phyloP scores from a whole-genome alignment of 2,113 vertebrate species.

The Coreoperca whiteheadi region DNA sequence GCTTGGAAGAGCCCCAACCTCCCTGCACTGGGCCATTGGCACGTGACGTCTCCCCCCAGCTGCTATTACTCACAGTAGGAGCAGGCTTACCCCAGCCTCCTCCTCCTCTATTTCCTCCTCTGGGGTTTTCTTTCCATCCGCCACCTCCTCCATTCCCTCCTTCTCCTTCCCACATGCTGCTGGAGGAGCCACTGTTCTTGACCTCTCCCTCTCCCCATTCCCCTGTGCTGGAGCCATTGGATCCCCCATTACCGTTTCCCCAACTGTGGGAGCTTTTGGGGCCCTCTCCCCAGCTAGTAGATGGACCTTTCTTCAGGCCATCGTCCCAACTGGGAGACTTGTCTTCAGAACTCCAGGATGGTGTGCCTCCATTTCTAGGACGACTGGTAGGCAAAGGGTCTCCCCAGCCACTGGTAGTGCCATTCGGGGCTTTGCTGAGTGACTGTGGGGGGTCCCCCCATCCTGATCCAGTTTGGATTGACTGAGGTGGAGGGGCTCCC shows the following conservation, averaged over 20 bases:
- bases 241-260: conserved; percentile 88
- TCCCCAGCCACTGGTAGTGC: conserved; percentile 89
- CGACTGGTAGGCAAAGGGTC: conserved; percentile 85
- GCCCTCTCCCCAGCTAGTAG: conserved; percentile 91
- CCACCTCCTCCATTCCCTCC: conserved; percentile 77
- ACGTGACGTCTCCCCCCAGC: conserved; percentile 92
- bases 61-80: conserved; percentile 74
- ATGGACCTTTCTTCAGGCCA: conserved; percentile 87
- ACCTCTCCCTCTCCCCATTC: conserved; percentile 82
- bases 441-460: conserved; percentile 88
- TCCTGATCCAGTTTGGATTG: conserved; percentile 78
- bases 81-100: conserved; percentile 77
- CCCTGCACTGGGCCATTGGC: conserved; percentile 86
- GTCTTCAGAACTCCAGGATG: conserved; percentile 93
- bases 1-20: conserved; percentile 92
- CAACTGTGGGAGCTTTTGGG: conserved; percentile 90
- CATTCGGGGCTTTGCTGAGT: conserved; percentile 88
- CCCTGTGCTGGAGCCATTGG: conserved; percentile 70
- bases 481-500: conserved; percentile 88
- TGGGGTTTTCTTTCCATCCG: conserved; percentile 89
- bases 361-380: conserved; percentile 88
- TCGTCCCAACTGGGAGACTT: conserved; percentile 94
- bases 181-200: conserved; percentile 80
- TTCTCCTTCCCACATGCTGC: conserved; percentile 90
- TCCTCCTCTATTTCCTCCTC: conserved; percentile 84